Percentiles rank a stretch among this genome's conserved stretches.
These are phyloP conservation scores for Tetrapedia diversipes DNA, from an alignment of 2,888 invertebrate genomes.

Conservation along the genomic window DNA sequence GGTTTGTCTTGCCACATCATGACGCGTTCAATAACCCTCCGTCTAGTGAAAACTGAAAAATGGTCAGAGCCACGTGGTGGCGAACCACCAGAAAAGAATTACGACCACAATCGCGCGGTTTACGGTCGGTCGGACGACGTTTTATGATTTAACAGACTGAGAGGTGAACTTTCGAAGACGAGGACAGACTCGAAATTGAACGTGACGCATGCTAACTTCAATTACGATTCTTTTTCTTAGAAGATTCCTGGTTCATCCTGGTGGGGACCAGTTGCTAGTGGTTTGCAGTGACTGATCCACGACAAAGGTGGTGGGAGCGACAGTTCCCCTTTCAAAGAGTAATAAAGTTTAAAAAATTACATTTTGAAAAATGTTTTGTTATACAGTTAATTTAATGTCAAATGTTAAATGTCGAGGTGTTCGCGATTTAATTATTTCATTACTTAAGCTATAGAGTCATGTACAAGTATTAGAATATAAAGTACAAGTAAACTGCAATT, in stretches of 20 bases:
- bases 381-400: too few relatives aligned
- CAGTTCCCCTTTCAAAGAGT: too few relatives aligned
- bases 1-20: slow-evolving; percentile 42
- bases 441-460: too few relatives aligned
- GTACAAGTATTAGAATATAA: too few relatives aligned
- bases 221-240: background rate
- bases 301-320: too few relatives aligned
- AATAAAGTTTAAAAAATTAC: too few relatives aligned
- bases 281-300: background rate
- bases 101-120: slow-evolving; percentile 57
- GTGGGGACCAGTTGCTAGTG: background rate
- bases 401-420: too few relatives aligned
- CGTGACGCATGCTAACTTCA: slow-evolving; percentile 25
- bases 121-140: slow-evolving; percentile 43
- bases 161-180: slow-evolving; percentile 11
- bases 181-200: slow-evolving; percentile 40
- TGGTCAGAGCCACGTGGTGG: slow-evolving; percentile 46
- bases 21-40: slow-evolving; percentile 59
- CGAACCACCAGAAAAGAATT: slow-evolving; percentile 52
- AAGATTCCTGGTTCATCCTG: background rate
- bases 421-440: too few relatives aligned
- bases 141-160: slow-evolving; percentile 52
- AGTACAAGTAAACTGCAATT: too few relatives aligned
- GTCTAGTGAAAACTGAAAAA: slow-evolving; percentile 53
- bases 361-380: too few relatives aligned